Base-by-base conservation (phyloP, 2,888 invertebrate genomes). In the Apeira syringaria region DNA sequence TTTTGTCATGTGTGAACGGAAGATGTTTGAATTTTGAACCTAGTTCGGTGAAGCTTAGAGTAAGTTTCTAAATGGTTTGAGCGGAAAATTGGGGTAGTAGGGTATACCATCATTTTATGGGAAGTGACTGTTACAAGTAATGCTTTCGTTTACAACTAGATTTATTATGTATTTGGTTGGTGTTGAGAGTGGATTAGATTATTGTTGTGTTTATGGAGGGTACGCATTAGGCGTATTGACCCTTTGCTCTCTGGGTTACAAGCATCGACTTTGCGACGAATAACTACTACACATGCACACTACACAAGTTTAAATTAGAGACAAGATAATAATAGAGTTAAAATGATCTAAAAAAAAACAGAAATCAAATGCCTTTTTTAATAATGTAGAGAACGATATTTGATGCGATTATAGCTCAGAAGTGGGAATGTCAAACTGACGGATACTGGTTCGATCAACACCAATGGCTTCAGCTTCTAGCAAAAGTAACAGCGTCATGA, bases 41-140 rank as follows among this genome's bases (percentile, higher is more conserved):
- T 26, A 37, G 25, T 31, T 1, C 0, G 0, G 1, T 11, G 1
- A 1, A 1, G 0, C 0, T 5, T 33, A 33, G n/a, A 15, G 28
- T 28, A 9, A 12, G 2, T 27, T 28, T 32, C 32, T 3, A 15
- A 13, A 2, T 29, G 33, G 30, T 3, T n/a, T 1, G 3, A 1
- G 0, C 17, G 5, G 28, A 37, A 55, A 58, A 63, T 56, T 59
- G 53, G 51, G 53, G 47, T 62, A 50, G 59, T 53, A 29, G 50
- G 48, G 42, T 44, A 18, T 38, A 47, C 41, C 47, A 61, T 62
- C 62, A 56, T 57, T 56, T 41, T 57, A 64, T 63, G 58, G 59
- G 54, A 57, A 65, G 56, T 53, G 53, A 56, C 32, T 52, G 64
- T 56, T 53, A 54, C 50, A 56, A 59, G 53, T 66, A 61, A 67